phyloP scores from a whole-genome alignment of 2,888 invertebrate species.

The Micoletzkya japonica region DNA sequence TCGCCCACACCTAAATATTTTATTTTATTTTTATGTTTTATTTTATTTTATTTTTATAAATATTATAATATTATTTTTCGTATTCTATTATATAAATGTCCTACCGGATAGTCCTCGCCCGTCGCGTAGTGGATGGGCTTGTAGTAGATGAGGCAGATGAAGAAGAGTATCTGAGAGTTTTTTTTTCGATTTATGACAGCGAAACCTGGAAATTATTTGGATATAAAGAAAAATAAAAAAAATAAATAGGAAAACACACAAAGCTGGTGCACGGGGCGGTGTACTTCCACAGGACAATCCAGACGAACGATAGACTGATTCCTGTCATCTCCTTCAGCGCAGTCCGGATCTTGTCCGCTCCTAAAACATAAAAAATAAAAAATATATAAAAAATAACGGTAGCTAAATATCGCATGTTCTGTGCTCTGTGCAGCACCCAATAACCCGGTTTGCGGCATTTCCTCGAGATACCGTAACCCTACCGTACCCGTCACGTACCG shows the following conservation, averaged over 20 bases:
- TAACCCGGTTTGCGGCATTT: too few species aligned
- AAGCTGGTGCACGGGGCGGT: constrained; percentile 83
- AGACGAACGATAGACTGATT: constrained; percentile 77
- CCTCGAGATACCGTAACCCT: constrained; percentile 28
- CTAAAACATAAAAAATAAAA: too few species aligned
- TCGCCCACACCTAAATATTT: constrained; percentile 74
- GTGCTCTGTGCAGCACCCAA: background rate
- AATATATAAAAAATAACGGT: background rate
- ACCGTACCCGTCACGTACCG: constrained; percentile 75
- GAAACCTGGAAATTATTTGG: constrained; percentile 29
- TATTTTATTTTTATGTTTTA: background rate
- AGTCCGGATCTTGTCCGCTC: constrained; percentile 74
- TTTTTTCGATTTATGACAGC: too few species aligned
- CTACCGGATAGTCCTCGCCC: constrained; percentile 73
- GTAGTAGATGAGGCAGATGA: constrained; percentile 80
- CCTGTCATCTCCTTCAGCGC: constrained; percentile 85
- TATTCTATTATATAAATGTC: background rate
- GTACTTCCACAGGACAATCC: constrained; percentile 83
- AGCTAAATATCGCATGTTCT: background rate
- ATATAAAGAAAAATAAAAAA: background rate
- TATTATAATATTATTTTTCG: too few species aligned
- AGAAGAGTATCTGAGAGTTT: constrained; percentile 78
- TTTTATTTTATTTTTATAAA: background rate
- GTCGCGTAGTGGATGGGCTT: constrained; percentile 75
- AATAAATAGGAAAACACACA: constrained; percentile 70